Conservation (phyloP, 1,140 invertebrate species). For the Tetramorium alpestre region DNA sequence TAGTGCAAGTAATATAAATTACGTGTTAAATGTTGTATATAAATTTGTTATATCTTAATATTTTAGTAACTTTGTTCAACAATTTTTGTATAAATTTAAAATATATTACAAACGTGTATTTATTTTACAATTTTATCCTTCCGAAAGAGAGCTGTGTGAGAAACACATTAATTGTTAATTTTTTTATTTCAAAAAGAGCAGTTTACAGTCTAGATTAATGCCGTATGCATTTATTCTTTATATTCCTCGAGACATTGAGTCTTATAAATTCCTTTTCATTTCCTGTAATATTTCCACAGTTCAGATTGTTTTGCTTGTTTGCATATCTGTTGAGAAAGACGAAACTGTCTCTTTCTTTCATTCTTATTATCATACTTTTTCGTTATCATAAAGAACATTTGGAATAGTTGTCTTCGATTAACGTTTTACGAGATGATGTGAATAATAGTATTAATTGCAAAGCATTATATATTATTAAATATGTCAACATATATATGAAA, state of each 20-base stretch:
- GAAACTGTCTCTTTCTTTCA: conserved; percentile 54
- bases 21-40: background rate
- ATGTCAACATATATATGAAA: background rate
- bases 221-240: background rate
- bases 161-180: background rate
- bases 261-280: conserved; percentile 66
- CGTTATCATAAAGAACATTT: background rate
- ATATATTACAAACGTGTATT: background rate
- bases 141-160: background rate
- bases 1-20: background rate
- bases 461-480: conserved; percentile 18
- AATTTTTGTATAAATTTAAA: background rate
- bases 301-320: conserved; percentile 63
- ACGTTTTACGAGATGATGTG: background rate
- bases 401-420: background rate
- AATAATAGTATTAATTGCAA: background rate
- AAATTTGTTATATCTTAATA: background rate
- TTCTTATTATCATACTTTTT: background rate
- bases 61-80: background rate
- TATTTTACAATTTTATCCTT: background rate
- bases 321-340: conserved; percentile 58
- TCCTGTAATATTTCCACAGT: conserved; percentile 56
- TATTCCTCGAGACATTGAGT: conserved; percentile 9
- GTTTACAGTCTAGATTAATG: conserved; percentile 7
- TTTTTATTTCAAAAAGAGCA: background rate